Base-by-base conservation (phyloP, 1,140 invertebrate species). In the Dufourea novaeangliae region DNA sequence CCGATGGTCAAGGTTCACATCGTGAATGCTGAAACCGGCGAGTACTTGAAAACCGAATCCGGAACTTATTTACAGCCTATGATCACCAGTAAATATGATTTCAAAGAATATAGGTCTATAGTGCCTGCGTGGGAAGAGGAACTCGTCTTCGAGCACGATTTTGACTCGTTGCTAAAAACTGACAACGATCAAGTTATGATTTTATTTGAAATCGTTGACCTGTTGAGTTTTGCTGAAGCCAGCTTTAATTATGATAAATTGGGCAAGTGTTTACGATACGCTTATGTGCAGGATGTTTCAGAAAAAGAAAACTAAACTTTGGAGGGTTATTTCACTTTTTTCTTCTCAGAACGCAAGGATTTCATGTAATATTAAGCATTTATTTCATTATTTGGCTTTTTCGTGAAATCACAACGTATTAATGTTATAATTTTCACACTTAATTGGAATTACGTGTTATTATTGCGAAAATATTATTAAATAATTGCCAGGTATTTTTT, bases 61-160 rank as follows among this genome's bases (percentile, higher is more conserved):
- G 68, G 78, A 34, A 46, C 20, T 1, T 88, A 86, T 70, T 70
- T 91, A 6, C 90, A 90, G n/a, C 89, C 91, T 5, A 79, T 91
- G 37, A 88, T 91, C 27, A 91, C 91, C 6, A 79, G 80, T 1
- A 88, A 87, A 57, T 92, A 90, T 66, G 90, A 92, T 50, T 91
- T 92, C 34, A 90, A 84, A 46, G 86, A 90, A 25, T 87, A 91
- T 8, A 91, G 84, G 62, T 92, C 91, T 7, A 90, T 93, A 71
- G 80, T 88, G 32, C 95, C 95, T 2, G 84, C 91, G 1, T 96
- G 95, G 95, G 94, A 95, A 82, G 95, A 95, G 83, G 90, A 95
- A 63, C 80, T 96, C 0, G 86, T 95, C 46, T 94, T 95, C 78
- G 94, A 95, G 88, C 93, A 95, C 83, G 92, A 94, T 66, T 94